Conservation (phyloP, 2,113 vertebrate species). For the Eonycteris spelaea region DNA sequence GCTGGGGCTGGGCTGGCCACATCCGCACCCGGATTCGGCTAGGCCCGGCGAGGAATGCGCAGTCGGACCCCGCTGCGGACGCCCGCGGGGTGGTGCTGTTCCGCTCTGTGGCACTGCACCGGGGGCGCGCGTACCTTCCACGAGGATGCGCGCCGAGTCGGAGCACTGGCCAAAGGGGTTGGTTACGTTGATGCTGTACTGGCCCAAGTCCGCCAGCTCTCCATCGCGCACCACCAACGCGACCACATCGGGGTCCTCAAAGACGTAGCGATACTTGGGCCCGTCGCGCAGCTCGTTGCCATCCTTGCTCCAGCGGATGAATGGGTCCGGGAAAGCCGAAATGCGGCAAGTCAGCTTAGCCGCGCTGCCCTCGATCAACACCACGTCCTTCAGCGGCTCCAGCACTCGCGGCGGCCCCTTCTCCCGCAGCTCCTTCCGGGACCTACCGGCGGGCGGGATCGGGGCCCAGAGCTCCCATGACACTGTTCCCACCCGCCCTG, state of each 20-base stretch:
- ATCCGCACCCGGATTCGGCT: not conserved
- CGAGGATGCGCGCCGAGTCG: conserved; percentile 76
- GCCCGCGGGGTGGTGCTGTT: not conserved
- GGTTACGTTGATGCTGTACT: conserved; percentile 79
- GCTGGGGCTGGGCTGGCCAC: fast-evolving
- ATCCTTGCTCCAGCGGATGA: conserved; percentile 81
- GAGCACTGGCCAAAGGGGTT: conserved; percentile 80
- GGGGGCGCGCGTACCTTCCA: conserved; percentile 69
- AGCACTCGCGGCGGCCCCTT: conserved; percentile 80
- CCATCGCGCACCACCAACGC: conserved; percentile 77
- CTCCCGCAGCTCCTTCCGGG: conserved; percentile 76
- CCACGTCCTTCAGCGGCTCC: conserved; percentile 78
- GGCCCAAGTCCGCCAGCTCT: conserved; percentile 76
- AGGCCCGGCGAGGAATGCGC: not conserved
- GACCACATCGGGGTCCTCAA: conserved; percentile 81
- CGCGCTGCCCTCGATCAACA: conserved; percentile 80
- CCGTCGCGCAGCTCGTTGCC: conserved; percentile 77
- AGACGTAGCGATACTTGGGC: conserved; percentile 79
- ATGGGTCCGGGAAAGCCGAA: conserved; percentile 79
- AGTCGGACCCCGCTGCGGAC: not conserved
- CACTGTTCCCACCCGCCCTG: not conserved
- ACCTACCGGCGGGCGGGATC: not conserved
- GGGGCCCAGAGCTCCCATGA: not conserved
- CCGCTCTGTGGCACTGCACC: not conserved
- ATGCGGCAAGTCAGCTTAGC: conserved; percentile 80